Evolutionary conservation across 1,140 invertebrate species (phyloP).

Genomic region (Apis cerana): DNA sequence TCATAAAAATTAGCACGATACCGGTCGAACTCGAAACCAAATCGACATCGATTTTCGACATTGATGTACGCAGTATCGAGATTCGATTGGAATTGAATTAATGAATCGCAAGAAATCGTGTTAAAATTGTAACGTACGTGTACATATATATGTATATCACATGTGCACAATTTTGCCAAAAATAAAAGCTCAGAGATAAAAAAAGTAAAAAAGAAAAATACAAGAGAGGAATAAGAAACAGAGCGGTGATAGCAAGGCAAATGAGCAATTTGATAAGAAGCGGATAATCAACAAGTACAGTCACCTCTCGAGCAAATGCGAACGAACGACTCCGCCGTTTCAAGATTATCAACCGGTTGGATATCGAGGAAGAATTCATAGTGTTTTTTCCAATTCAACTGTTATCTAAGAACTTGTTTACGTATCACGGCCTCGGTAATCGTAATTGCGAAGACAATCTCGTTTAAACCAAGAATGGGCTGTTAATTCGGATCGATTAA

Average conservation of each 20-base stretch:
- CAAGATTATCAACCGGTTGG: not conserved
- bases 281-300: not conserved
- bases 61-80: not conserved
- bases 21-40: not conserved
- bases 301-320: not conserved
- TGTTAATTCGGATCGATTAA: no score
- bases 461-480: not conserved
- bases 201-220: not conserved
- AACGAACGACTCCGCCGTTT: not conserved
- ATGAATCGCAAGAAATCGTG: not conserved
- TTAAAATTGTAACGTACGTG: not conserved
- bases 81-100: not conserved
- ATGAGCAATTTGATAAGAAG: slow-evolving; percentile 12
- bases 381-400: not conserved
- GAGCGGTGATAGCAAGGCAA: not conserved
- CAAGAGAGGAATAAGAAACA: no score
- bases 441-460: not conserved
- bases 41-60: not conserved
- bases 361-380: not conserved
- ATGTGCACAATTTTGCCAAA: not conserved
- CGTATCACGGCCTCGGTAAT: not conserved
- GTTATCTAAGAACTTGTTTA: not conserved
- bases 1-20: not conserved
- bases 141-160: not conserved
- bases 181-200: not conserved